Evolutionary conservation across 2,797 vertebrate genomes (phyloP), one percentile per base, ranked within the genome.

Genomic region (Eleutherodactylus coqui): DNA sequence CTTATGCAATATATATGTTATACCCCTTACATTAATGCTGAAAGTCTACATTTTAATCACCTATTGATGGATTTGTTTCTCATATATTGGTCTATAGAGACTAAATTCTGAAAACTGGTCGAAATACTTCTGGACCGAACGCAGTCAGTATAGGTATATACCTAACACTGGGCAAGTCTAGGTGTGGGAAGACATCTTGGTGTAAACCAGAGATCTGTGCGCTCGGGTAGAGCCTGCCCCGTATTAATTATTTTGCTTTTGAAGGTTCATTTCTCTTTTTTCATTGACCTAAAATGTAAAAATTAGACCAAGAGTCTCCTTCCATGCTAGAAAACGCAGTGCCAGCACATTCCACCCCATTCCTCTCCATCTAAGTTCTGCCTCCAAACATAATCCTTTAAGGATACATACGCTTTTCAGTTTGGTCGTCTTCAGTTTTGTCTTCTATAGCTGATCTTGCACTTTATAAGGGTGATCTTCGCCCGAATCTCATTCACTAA

Each of bases 271-370:
- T n/a, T n/a, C 1, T n/a, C 45, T 47, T 69, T 80, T 2, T 43
- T n/a, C 77, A 60, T 62, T 62, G 9, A 78, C 76, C 38, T 77
- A 36, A 47, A 32, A 29, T 17, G 13, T 51, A n/a, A n/a, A n/a
- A n/a, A n/a, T n/a, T n/a, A n/a, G 47, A 53, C 21, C 27, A 70
- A 16, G 4, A 53, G 53, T 72, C 32, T 53, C 47, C 47, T 51
- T 82, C 32, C 34, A 67, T 82, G 14, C 8, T 67, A 51, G 5
- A 70, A 24, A 47, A 7, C 9, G 47, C 51, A 55, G 81, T 83
- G 81, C 81, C 69, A 83, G 81, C 36, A 73, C 81, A 58, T 58
- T 83, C 69, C 69, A 83, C 51, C 41, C 34, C 49, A 72, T 36
- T 75, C 67, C n/a, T 75, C 19, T 58, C n/a, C 49, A 27, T 34